These are phyloP conservation scores for Xiphophorus maculatus DNA, from an alignment of 2,113 vertebrate genomes.

Conservation along the genomic window DNA sequence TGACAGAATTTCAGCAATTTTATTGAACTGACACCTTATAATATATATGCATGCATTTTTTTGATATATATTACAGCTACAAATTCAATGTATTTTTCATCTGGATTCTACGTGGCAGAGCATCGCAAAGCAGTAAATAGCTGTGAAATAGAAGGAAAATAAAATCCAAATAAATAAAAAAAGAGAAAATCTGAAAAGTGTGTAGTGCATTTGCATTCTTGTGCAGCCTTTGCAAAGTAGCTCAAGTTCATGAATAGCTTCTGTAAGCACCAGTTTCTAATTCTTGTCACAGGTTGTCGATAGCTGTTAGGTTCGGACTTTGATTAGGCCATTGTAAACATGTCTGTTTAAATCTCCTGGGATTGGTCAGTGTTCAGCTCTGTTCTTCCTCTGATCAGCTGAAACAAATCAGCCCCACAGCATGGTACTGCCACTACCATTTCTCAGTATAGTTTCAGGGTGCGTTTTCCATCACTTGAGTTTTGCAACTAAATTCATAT, in stretches of 20 bases:
- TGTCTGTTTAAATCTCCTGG: too few species aligned
- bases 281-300: background rate
- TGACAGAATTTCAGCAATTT: background rate
- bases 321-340: background rate
- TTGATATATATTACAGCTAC: too few species aligned
- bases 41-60: too few species aligned
- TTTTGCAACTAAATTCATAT: too few species aligned
- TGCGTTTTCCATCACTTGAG: too few species aligned
- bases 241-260: background rate
- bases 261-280: background rate
- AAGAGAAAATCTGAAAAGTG: background rate
- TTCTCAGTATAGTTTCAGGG: too few species aligned
- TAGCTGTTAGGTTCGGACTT: background rate
- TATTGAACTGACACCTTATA: background rate
- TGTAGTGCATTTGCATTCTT: background rate
- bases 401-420: too few species aligned
- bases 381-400: too few species aligned
- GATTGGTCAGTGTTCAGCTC: too few species aligned
- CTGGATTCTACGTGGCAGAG: background rate
- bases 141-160: background rate
- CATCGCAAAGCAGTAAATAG: background rate
- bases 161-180: background rate
- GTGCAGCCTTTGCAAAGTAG: background rate
- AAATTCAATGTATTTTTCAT: background rate
- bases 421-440: too few species aligned